These are phyloP conservation scores for Fragum sueziense DNA, from an alignment of 2,888 invertebrate species.

Conservation along the genomic window DNA sequence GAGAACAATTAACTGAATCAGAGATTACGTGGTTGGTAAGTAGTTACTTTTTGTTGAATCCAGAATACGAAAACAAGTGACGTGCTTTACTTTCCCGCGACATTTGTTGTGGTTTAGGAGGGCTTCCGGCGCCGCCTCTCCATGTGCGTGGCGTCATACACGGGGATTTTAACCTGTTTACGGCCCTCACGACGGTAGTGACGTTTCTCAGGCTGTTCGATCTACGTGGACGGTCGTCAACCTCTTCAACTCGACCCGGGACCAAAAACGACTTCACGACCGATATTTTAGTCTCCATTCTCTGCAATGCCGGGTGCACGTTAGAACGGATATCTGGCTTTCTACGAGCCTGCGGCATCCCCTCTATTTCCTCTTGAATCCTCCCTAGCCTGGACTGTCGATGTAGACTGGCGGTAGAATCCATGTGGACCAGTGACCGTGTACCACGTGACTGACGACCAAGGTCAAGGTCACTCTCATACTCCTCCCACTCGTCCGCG, in stretches of 20 bases:
- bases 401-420: conserved; percentile 1
- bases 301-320: not conserved
- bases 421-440: conserved; percentile 6
- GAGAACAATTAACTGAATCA: too few species aligned
- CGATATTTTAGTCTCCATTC: conserved; percentile 1
- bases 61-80: conserved; percentile 9
- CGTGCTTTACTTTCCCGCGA: conserved; percentile 15
- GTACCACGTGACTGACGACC: conserved; percentile 13
- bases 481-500: conserved; percentile 8
- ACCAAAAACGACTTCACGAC: conserved; percentile 1
- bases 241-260: not conserved
- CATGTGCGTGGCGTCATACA: not conserved
- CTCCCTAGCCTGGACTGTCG: conserved; percentile 1
- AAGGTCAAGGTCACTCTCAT: conserved; percentile 11
- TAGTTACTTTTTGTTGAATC: conserved; percentile 13
- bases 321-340: not conserved
- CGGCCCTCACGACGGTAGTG: not conserved
- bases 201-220: not conserved
- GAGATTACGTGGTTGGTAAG: too few species aligned
- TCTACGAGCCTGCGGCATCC: not conserved
- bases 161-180: not conserved
- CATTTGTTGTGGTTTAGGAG: not conserved
- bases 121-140: not conserved
- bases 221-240: not conserved
- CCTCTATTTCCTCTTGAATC: conserved; percentile 11